phyloP scores from a whole-genome alignment of 2,113 vertebrate genomes.

The Ciconia boyciana region DNA sequence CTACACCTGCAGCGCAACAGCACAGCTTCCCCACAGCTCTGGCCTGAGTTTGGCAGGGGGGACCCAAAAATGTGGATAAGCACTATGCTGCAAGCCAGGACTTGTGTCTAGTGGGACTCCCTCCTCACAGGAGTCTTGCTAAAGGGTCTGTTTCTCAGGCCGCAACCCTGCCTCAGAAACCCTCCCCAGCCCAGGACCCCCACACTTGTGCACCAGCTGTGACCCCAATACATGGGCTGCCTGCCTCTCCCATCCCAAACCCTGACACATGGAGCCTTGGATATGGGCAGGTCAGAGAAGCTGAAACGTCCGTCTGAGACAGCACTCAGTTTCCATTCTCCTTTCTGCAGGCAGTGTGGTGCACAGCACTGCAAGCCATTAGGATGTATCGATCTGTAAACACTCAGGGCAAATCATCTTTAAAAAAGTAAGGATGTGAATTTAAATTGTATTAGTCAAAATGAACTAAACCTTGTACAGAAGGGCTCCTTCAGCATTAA shows the following conservation, averaged over 20 bases:
- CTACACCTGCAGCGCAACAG: fast-evolving
- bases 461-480: background rate
- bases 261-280: fast-evolving
- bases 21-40: background rate
- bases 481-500: background rate
- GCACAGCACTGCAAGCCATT: background rate
- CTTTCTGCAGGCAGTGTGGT: background rate
- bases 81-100: background rate
- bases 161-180: background rate
- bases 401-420: background rate
- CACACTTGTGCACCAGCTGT: fast-evolving
- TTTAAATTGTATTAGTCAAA: background rate
- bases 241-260: background rate
- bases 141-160: background rate
- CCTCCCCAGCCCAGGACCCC: background rate
- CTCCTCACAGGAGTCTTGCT: background rate
- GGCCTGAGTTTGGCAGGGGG: background rate
- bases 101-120: background rate
- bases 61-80: background rate
- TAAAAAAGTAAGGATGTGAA: background rate
- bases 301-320: background rate
- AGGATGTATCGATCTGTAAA: background rate
- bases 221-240: background rate
- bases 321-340: background rate
- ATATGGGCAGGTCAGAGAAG: background rate